Conservation (phyloP, 2,797 vertebrate species). For the Lutjanus campechanus region DNA sequence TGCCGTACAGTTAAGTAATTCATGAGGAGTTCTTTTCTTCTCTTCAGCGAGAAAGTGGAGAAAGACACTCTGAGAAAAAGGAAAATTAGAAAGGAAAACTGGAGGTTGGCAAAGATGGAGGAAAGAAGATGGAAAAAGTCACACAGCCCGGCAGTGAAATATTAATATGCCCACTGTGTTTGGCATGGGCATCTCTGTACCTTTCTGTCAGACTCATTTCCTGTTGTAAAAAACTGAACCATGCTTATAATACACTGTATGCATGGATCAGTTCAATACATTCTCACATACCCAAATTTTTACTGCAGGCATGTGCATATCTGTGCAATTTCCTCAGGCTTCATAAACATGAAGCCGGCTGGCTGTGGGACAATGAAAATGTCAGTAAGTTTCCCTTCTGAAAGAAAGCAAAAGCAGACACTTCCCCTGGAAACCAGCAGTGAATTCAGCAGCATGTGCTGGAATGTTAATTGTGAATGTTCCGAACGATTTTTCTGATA, state of each 20-base stretch:
- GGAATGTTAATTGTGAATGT: slow-evolving; percentile 46
- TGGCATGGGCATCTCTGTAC: slow-evolving; percentile 31
- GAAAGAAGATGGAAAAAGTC: slow-evolving; percentile 28
- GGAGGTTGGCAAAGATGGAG: slow-evolving; percentile 17
- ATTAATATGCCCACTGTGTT: slow-evolving; percentile 64
- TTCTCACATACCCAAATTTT: slow-evolving; percentile 11
- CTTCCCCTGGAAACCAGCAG: slow-evolving; percentile 36
- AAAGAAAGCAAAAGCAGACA: slow-evolving; percentile 61
- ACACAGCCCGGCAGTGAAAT: slow-evolving; percentile 62
- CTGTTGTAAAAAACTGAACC: slow-evolving; percentile 43
- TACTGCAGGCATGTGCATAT: slow-evolving; percentile 56
- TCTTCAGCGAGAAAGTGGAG: slow-evolving; percentile 17
- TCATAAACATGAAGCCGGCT: slow-evolving; percentile 46
- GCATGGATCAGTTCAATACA: slow-evolving; percentile 38
- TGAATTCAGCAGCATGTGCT: slow-evolving; percentile 33
- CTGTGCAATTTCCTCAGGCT: slow-evolving; percentile 55
- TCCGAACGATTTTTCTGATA: slow-evolving; percentile 37
- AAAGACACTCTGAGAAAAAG: slow-evolving; percentile 9
- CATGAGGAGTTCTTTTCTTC: slow-evolving; percentile 52
- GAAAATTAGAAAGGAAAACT: slow-evolving; percentile 23
- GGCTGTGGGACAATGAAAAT: slow-evolving; percentile 62
- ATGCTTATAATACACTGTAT: neutral
- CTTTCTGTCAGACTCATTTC: slow-evolving; percentile 60
- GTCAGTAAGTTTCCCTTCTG: slow-evolving; percentile 34
- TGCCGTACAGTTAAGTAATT: slow-evolving; percentile 54